Evolutionary conservation across 2,113 vertebrate genomes (phyloP).

Genomic region (Pheucticus melanocephalus): DNA sequence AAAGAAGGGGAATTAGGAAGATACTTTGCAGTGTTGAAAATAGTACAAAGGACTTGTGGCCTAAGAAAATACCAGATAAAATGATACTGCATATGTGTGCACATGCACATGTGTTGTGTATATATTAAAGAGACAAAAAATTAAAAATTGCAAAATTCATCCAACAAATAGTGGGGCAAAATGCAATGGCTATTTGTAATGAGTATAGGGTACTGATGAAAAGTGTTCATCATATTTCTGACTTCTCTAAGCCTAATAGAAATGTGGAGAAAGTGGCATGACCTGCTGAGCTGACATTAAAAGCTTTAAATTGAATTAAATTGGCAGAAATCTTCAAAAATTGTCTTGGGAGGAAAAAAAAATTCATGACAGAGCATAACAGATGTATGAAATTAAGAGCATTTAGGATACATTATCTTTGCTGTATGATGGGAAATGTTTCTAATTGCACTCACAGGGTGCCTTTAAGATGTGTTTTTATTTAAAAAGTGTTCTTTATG

Average conservation of each 20-base stretch:
- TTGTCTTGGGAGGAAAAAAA: constrained; percentile 33
- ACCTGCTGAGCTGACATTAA: constrained; percentile 68
- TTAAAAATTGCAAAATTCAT: background rate
- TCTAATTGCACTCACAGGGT: constrained; percentile 29
- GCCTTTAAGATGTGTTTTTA: constrained; percentile 31
- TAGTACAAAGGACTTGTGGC: constrained; percentile 29
- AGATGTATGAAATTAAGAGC: constrained; percentile 68
- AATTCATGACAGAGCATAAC: constrained; percentile 61
- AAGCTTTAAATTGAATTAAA: constrained; percentile 68
- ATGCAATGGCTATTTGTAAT: background rate
- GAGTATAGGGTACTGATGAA: constrained; percentile 6
- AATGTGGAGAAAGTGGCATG: constrained; percentile 51
- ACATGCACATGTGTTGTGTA: rapidly evolving
- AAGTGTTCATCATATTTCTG: constrained; percentile 54
- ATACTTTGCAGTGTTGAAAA: constrained; percentile 25
- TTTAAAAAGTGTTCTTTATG: constrained; percentile 2
- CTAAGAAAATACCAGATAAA: constrained; percentile 59
- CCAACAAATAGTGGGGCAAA: background rate
- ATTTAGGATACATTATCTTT: constrained; percentile 51
- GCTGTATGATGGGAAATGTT: background rate
- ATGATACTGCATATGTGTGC: background rate
- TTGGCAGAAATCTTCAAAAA: constrained; percentile 67
- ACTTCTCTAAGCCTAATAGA: constrained; percentile 35
- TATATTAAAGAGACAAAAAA: background rate
- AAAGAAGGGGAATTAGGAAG: constrained; percentile 57